Evolutionary conservation across 2,888 invertebrate species (phyloP).

Genomic region (Ecdyonurus torrentis): DNA sequence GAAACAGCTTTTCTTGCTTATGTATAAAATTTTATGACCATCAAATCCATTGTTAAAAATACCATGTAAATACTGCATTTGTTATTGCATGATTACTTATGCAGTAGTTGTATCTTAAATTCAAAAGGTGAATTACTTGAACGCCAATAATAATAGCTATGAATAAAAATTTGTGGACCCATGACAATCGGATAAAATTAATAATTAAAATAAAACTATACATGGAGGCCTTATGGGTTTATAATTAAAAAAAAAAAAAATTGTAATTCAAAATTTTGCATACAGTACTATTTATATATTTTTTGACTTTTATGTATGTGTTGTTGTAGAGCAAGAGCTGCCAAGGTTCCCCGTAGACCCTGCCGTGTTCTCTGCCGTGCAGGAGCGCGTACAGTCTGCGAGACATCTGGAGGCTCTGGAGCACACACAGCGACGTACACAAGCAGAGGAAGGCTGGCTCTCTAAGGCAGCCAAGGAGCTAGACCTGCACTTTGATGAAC

Average conservation of each 20-base stretch:
- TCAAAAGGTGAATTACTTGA: too few relatives aligned
- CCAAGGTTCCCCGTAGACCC: slow-evolving; percentile 65
- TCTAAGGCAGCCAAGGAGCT: slow-evolving; percentile 72
- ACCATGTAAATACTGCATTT: too few relatives aligned
- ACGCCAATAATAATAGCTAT: too few relatives aligned
- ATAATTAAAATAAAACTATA: too few relatives aligned
- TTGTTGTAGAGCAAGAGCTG: slow-evolving; percentile 51
- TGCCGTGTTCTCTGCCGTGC: slow-evolving; percentile 41
- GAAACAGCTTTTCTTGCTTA: too few relatives aligned
- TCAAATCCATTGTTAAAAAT: too few relatives aligned
- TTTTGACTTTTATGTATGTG: slow-evolving; percentile 10
- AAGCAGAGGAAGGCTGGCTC: slow-evolving; percentile 66
- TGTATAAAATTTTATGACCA: too few relatives aligned
- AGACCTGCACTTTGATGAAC: slow-evolving; percentile 80
- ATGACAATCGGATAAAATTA: too few relatives aligned
- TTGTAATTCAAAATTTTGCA: not conserved
- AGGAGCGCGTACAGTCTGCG: slow-evolving; percentile 57
- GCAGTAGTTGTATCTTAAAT: too few relatives aligned
- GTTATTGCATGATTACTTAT: too few relatives aligned
- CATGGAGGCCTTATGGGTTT: too few relatives aligned
- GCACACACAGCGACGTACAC: slow-evolving; percentile 45
- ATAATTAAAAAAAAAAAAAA: not conserved
- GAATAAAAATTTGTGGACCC: too few relatives aligned
- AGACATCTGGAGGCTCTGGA: slow-evolving; percentile 58
- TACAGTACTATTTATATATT: not conserved